Evolutionary conservation across 2,888 invertebrate species (phyloP).

Genomic region (Melitaea athalia): DNA sequence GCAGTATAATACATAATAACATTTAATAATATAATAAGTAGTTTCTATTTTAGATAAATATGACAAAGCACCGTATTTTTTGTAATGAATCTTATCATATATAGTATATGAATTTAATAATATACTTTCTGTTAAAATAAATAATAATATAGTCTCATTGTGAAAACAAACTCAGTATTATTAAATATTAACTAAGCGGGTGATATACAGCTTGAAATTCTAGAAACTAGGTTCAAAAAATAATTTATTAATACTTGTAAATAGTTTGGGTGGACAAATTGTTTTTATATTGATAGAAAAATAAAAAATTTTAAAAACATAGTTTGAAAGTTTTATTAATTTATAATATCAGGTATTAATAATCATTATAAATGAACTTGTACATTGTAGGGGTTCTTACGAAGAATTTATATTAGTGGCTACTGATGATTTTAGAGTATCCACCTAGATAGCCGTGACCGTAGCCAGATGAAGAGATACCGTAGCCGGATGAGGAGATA

Average conservation of each 20-base stretch:
- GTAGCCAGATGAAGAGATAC: conserved; percentile 19
- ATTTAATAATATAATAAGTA: conserved; percentile 12
- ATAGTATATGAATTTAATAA: not conserved
- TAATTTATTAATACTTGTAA: conserved; percentile 10
- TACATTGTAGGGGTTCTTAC: conserved; percentile 37
- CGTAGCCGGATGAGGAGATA: conserved; percentile 8
- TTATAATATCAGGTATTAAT: conserved; percentile 34
- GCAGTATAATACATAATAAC: conserved; percentile 13
- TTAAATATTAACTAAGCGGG: conserved; percentile 1
- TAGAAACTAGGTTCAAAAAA: not conserved
- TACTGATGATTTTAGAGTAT: conserved; percentile 41
- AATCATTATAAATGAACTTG: conserved; percentile 43
- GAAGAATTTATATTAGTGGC: conserved; percentile 39
- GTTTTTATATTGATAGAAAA: conserved; percentile 25
- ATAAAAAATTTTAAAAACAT: conserved; percentile 20
- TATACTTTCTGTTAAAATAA: conserved; percentile 7
- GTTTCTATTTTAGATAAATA: conserved; percentile 22
- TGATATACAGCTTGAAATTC: conserved; percentile 8
- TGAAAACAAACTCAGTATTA: not conserved
- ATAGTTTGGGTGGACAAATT: conserved; percentile 11
- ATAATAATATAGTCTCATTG: not conserved
- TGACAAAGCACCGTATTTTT: conserved; percentile 9
- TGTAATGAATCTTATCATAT: conserved; percentile 8
- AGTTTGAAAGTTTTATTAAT: conserved; percentile 26
- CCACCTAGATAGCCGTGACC: conserved; percentile 38